These are phyloP conservation scores for Euschistus heros DNA, from an alignment of 1,140 invertebrate genomes.

Conservation along the genomic window DNA sequence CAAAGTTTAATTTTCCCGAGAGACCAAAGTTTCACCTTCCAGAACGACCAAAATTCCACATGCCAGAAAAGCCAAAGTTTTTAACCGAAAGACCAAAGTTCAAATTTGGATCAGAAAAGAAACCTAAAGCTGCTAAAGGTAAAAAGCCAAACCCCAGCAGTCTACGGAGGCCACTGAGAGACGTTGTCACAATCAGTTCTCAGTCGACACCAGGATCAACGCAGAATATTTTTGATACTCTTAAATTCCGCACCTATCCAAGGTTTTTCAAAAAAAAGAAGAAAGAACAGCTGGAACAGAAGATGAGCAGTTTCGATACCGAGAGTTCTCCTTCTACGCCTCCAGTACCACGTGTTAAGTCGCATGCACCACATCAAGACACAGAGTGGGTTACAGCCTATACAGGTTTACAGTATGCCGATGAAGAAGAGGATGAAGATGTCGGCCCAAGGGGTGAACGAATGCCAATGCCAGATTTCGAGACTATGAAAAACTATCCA, in stretches of 20 bases:
- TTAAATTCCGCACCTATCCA: slow-evolving; percentile 60
- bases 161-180: slow-evolving; percentile 28
- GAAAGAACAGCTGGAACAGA: slow-evolving; percentile 16
- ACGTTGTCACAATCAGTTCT: slow-evolving; percentile 17
- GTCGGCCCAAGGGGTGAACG: slow-evolving; percentile 23
- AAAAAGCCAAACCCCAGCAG: slow-evolving; percentile 35
- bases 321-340: slow-evolving; percentile 26
- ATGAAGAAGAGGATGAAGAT: slow-evolving; percentile 28
- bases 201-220: slow-evolving; percentile 24
- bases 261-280: slow-evolving; percentile 56
- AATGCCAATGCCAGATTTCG: slow-evolving; percentile 26
- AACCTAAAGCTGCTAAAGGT: slow-evolving; percentile 35
- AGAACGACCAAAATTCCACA: slow-evolving; percentile 38
- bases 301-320: slow-evolving; percentile 19
- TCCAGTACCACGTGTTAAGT: slow-evolving; percentile 8
- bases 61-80: slow-evolving; percentile 46
- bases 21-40: slow-evolving; percentile 48
- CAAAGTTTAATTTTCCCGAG: slow-evolving; percentile 46
- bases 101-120: slow-evolving; percentile 21
- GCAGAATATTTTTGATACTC: slow-evolving; percentile 48
- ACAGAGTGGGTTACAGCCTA: slow-evolving; percentile 22
- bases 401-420: background rate
- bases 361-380: slow-evolving; percentile 16
- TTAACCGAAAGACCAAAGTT: slow-evolving; percentile 49
- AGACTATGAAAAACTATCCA: slow-evolving; percentile 15